Percentiles rank a stretch among this genome's conserved stretches.
phyloP scores from a whole-genome alignment of 2,888 invertebrate species.

The Syritta pipiens region DNA sequence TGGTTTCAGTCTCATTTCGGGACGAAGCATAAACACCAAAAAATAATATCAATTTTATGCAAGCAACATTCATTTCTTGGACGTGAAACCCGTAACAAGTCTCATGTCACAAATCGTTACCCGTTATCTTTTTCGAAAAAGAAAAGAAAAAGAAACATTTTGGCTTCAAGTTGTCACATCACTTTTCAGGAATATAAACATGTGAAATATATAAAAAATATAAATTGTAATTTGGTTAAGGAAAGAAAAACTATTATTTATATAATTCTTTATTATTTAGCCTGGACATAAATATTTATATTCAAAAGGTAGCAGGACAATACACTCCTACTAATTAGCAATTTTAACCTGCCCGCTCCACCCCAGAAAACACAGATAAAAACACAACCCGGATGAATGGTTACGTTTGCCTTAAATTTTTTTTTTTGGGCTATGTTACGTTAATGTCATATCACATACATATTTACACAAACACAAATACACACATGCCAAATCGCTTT shows the following conservation, averaged over 20 bases:
- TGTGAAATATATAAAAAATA: slow-evolving; percentile 1
- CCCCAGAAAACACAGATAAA: slow-evolving; percentile 52
- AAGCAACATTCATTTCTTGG: too few species aligned
- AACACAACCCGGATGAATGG: slow-evolving; percentile 49
- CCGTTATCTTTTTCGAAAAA: too few species aligned
- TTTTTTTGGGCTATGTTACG: slow-evolving; percentile 53
- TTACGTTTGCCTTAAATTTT: slow-evolving; percentile 23
- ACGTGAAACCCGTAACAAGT: too few species aligned
- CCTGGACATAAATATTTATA: slow-evolving; percentile 49
- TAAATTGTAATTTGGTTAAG: slow-evolving; percentile 62
- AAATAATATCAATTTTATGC: too few species aligned
- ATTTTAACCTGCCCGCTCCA: slow-evolving; percentile 59
- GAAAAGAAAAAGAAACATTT: too few species aligned
- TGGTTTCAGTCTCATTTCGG: too few species aligned
- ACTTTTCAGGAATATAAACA: slow-evolving; percentile 25
- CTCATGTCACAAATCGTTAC: too few species aligned
- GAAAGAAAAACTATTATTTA: slow-evolving; percentile 53
- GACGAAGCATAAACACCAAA: too few species aligned
- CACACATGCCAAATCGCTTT: slow-evolving; percentile 61
- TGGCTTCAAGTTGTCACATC: too few species aligned
- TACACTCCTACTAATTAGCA: slow-evolving; percentile 65
- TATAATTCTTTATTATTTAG: too few species aligned
- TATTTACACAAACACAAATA: slow-evolving; percentile 49
- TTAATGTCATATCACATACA: slow-evolving; percentile 45
- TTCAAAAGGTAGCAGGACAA: slow-evolving; percentile 68